A percentile compares a stretch with the other conserved stretches of the same genome.
Evolutionary conservation across 2,888 invertebrate species (phyloP).

Genomic region (Philaethria dido): DNA sequence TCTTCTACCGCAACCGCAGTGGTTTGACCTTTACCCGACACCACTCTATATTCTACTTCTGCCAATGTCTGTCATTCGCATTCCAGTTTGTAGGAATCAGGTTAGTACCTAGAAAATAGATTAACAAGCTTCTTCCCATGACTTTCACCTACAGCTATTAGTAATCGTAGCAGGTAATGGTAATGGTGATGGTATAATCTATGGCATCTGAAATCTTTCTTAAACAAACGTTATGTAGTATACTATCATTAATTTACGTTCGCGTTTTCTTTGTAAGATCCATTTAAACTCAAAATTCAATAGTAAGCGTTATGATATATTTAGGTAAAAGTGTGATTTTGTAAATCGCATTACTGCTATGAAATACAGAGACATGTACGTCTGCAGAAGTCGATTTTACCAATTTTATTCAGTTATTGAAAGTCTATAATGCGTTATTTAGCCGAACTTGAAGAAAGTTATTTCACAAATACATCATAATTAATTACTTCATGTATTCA

Average conservation of each 20-base stretch:
- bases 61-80: constrained; percentile 30
- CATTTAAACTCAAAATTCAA: too few relatives aligned
- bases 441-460: constrained; percentile 3
- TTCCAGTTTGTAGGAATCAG: constrained; percentile 33
- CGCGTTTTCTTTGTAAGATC: too few relatives aligned
- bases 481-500: constrained; percentile 20
- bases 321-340: constrained; percentile 13
- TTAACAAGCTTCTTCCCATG: constrained; percentile 16
- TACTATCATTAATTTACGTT: too few relatives aligned
- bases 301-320: too few relatives aligned
- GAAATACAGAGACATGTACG: too few relatives aligned
- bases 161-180: not conserved
- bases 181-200: too few relatives aligned
- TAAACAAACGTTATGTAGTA: too few relatives aligned
- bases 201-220: too few relatives aligned
- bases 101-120: constrained; percentile 23
- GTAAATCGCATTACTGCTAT: too few relatives aligned
- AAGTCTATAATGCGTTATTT: not conserved
- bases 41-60: constrained; percentile 29
- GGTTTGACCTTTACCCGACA: constrained; percentile 57
- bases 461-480: constrained; percentile 16
- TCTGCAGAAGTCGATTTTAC: constrained; percentile 14
- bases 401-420: not conserved
- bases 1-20: constrained; percentile 55
- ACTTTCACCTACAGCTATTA: constrained; percentile 11